These are phyloP conservation scores for Hyppa rectilinea DNA, from an alignment of 2,888 invertebrate species.

Conservation along the genomic window DNA sequence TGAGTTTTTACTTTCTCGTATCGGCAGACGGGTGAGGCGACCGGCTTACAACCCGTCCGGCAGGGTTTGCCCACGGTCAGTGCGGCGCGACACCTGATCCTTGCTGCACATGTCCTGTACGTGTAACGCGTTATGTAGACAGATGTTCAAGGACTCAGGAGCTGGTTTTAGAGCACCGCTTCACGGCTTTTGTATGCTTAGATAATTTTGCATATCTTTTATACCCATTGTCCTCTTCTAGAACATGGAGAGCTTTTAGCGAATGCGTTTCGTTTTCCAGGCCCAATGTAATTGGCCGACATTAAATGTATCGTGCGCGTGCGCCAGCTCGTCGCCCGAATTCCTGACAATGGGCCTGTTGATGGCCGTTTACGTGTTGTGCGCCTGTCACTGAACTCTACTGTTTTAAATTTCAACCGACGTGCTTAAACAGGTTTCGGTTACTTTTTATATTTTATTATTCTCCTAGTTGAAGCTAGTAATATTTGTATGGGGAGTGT, in stretches of 20 bases:
- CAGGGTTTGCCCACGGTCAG: conserved; percentile 85
- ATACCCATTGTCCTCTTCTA: conserved; percentile 21
- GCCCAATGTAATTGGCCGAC: conserved; percentile 73
- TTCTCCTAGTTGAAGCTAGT: conserved; percentile 47
- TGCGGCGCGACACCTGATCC: conserved; percentile 89
- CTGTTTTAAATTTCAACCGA: conserved; percentile 73
- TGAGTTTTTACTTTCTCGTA: conserved; percentile 80
- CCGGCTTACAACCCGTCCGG: conserved; percentile 82
- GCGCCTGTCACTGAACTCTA: conserved; percentile 79
- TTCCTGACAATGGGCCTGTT: conserved; percentile 81
- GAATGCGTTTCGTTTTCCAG: conserved; percentile 60
- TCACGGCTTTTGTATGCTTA: conserved; percentile 49
- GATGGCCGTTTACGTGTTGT: conserved; percentile 73
- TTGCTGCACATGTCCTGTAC: conserved; percentile 80
- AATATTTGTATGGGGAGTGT: conserved; percentile 25
- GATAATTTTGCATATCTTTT: conserved; percentile 44
- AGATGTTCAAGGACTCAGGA: conserved; percentile 78
- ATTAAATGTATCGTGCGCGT: conserved; percentile 74
- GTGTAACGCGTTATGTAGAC: conserved; percentile 74
- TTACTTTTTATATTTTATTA: conserved; percentile 58
- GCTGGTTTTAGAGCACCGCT: conserved; percentile 67
- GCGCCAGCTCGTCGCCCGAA: conserved; percentile 77
- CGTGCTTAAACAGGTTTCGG: conserved; percentile 64
- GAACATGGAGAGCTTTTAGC: conserved; percentile 24
- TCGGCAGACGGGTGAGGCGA: conserved; percentile 68